Conservation (phyloP, 2,888 invertebrate species). For the Helicoverpa assulta region DNA sequence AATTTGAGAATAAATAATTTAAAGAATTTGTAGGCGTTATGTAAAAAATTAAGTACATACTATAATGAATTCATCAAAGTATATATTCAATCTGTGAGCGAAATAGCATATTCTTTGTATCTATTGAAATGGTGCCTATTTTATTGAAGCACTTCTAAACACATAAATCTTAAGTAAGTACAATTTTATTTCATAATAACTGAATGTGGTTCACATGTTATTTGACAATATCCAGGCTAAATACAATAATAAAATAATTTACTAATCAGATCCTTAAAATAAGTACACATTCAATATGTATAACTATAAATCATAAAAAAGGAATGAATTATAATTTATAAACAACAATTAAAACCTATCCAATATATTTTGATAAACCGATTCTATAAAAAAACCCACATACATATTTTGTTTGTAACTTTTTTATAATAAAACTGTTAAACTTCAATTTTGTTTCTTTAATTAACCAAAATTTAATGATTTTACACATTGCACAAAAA, state of each 20-base stretch:
- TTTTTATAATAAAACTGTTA: constrained; percentile 1
- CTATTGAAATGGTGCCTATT: too few relatives aligned
- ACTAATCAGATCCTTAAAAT: constrained; percentile 62
- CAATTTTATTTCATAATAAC: neutral
- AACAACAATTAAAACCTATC: neutral
- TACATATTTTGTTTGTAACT: neutral
- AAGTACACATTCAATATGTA: constrained; percentile 71
- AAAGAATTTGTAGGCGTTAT: too few relatives aligned
- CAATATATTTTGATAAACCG: neutral
- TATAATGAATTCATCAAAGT: too few relatives aligned
- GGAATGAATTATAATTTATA: constrained; percentile 1
- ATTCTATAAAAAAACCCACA: neutral
- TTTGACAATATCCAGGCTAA: constrained; percentile 1
- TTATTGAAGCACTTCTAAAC: too few relatives aligned
- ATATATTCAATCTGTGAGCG: too few relatives aligned
- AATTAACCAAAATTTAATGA: too few relatives aligned
- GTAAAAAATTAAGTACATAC: too few relatives aligned
- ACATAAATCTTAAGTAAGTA: too few relatives aligned
- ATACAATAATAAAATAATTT: constrained; percentile 4
- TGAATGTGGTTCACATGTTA: neutral
- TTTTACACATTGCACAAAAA: neutral
- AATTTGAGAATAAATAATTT: too few relatives aligned
- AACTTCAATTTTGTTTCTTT: neutral
- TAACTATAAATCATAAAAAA: constrained; percentile 49
- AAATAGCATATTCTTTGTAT: too few relatives aligned